phyloP scores from a whole-genome alignment of 2,113 vertebrate species.

The Brachyhypopomus occidentalis region DNA sequence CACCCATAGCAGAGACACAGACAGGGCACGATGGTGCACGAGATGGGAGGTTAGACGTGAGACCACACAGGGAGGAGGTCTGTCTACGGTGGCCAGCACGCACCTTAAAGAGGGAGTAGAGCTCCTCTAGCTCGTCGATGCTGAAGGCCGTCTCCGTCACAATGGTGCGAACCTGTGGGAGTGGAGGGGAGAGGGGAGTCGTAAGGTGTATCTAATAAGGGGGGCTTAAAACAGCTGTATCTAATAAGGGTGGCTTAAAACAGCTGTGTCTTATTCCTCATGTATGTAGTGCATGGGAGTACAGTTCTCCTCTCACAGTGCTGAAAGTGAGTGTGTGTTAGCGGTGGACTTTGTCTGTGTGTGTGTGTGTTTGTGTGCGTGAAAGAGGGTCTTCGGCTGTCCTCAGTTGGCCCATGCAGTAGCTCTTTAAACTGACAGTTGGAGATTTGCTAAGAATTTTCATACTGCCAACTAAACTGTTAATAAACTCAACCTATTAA shows the following conservation, averaged over 20 bases:
- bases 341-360: neutral
- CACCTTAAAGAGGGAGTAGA: conserved; percentile 96
- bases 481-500: no score
- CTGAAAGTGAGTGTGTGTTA: neutral
- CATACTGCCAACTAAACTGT: no score
- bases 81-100: conserved; percentile 36
- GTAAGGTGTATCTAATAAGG: no score
- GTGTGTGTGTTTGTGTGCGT: neutral
- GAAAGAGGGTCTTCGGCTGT: neutral
- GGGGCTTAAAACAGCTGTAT: neutral
- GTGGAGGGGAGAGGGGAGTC: neutral
- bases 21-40: no score
- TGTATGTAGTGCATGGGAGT: conserved; percentile 11
- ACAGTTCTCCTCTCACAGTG: neutral
- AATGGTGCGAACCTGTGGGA: conserved; percentile 88
- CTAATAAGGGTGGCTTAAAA: no score
- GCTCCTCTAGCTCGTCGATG: conserved; percentile 92
- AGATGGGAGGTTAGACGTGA: no score
- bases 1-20: no score
- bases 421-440: no score
- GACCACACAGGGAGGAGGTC: no score
- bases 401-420: no score
- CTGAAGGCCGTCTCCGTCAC: conserved; percentile 94
- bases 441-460: no score
- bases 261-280: neutral